Evolutionary conservation across 2,888 invertebrate genomes (phyloP).

Genomic region (Serrognathus titanus): DNA sequence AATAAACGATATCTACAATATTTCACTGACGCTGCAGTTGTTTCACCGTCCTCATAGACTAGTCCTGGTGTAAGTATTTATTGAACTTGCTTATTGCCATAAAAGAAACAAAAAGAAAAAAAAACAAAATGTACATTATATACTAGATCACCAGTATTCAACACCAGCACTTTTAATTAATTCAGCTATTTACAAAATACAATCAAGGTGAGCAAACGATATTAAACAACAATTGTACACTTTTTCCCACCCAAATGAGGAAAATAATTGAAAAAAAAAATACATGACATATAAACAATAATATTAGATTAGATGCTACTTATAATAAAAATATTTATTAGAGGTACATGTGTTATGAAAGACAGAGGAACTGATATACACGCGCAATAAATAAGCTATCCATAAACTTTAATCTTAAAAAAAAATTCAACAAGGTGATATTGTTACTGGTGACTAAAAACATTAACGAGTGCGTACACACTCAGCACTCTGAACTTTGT

Average conservation of each 20-base stretch:
- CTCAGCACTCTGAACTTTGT: slow-evolving; percentile 37
- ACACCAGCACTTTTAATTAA: slow-evolving; percentile 16
- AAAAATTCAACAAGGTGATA: slow-evolving; percentile 24
- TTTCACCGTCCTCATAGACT: slow-evolving; percentile 29
- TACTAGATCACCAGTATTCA: slow-evolving; percentile 26
- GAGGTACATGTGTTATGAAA: slow-evolving; percentile 6
- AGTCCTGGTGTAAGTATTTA: slow-evolving; percentile 32
- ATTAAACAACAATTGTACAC: slow-evolving; percentile 11
- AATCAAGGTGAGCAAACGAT: slow-evolving; percentile 13
- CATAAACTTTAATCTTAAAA: slow-evolving; percentile 13
- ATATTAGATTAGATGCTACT: too few species aligned
- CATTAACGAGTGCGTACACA: slow-evolving; percentile 28
- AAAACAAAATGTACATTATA: slow-evolving; percentile 35
- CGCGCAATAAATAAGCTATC: slow-evolving; percentile 17
- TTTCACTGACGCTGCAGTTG: slow-evolving; percentile 30
- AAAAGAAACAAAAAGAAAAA: slow-evolving; percentile 11
- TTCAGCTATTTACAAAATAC: slow-evolving; percentile 10
- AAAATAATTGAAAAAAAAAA: slow-evolving; percentile 5
- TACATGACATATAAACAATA: too few species aligned
- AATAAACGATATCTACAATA: slow-evolving; percentile 40
- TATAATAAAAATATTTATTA: background rate
- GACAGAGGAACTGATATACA: slow-evolving; percentile 16
- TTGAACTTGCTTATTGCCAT: slow-evolving; percentile 37
- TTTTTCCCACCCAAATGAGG: background rate
- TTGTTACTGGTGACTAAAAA: slow-evolving; percentile 35